Percentiles rank a stretch among this genome's conserved stretches.
Conservation (phyloP, 2,113 vertebrate genomes). For the Coreoperca whiteheadi region DNA sequence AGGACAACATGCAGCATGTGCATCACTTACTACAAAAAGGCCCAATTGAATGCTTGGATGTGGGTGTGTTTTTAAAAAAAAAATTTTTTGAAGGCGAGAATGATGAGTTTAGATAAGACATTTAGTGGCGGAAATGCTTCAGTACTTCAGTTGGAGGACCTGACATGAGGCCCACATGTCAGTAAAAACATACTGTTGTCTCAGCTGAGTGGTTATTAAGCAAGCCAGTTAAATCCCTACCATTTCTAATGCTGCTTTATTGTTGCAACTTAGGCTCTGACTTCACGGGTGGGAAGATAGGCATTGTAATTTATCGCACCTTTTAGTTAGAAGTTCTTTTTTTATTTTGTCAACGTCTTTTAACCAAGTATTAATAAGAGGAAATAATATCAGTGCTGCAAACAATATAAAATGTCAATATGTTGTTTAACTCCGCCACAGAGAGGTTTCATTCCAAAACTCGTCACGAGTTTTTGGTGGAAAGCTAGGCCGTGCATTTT, state of each 20-base stretch:
- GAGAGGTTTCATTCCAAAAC: background rate
- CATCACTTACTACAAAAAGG: background rate
- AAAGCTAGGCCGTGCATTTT: background rate
- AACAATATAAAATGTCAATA: background rate
- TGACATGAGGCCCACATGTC: background rate
- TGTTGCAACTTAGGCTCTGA: background rate
- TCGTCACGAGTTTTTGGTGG: background rate
- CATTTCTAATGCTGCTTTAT: background rate
- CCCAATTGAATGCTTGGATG: constrained; percentile 5
- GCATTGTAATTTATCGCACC: background rate
- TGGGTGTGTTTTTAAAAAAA: constrained; percentile 40
- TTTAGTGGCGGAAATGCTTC: background rate
- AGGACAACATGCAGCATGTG: constrained; percentile 3
- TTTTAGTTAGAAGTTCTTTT: too few relatives aligned
- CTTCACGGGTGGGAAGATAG: background rate
- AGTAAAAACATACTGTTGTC: background rate
- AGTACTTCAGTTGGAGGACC: background rate
- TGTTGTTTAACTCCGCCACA: too few relatives aligned
- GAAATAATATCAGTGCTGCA: background rate
- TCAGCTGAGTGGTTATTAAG: background rate
- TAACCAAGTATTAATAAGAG: background rate
- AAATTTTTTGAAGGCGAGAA: too few relatives aligned
- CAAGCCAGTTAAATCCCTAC: background rate
- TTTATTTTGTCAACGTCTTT: too few relatives aligned
- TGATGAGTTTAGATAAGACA: background rate